Percentiles rank a stretch among this genome's conserved stretches.
phyloP scores from a whole-genome alignment of 2,888 invertebrate genomes.

The Luffia ferchaultella region DNA sequence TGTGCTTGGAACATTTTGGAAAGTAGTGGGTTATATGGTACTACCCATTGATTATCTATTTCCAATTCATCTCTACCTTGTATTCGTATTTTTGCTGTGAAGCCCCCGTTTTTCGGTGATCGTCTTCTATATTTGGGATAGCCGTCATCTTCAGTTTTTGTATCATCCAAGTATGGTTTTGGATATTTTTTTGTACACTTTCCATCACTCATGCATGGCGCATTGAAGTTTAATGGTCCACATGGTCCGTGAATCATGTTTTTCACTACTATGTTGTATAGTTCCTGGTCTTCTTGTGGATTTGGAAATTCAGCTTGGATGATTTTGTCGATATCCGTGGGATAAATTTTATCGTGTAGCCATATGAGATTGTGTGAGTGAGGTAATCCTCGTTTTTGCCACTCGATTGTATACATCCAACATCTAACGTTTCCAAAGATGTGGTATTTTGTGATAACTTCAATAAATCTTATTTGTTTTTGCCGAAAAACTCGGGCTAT shows the following conservation, averaged over 20 bases:
- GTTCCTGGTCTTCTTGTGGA: constrained; percentile 19
- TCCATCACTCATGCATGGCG: constrained; percentile 9
- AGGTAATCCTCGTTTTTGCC: constrained; percentile 17
- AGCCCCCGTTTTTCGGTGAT: constrained; percentile 6
- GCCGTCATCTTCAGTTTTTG: neutral
- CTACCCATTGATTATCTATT: constrained; percentile 14
- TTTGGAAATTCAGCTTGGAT: constrained; percentile 21
- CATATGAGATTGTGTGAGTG: constrained; percentile 15
- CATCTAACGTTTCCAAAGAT: constrained; percentile 17
- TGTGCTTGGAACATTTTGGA: neutral
- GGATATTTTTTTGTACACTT: constrained; percentile 7
- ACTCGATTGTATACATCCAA: constrained; percentile 17
- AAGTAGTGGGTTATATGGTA: neutral
- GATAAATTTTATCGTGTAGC: constrained; percentile 9
- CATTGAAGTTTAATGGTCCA: constrained; percentile 4
- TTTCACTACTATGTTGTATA: constrained; percentile 3
- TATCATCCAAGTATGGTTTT: neutral
- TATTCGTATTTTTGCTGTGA: constrained; percentile 1
- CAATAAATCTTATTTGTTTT: constrained; percentile 17
- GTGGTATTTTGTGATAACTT: constrained; percentile 14
- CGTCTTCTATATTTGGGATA: constrained; percentile 2
- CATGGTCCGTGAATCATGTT: constrained; percentile 7
- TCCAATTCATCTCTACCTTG: constrained; percentile 14
- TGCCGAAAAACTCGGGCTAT: constrained; percentile 15
- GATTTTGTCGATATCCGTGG: constrained; percentile 16